phyloP scores from a whole-genome alignment of 2,797 vertebrate species.

The Chelon labrosus region DNA sequence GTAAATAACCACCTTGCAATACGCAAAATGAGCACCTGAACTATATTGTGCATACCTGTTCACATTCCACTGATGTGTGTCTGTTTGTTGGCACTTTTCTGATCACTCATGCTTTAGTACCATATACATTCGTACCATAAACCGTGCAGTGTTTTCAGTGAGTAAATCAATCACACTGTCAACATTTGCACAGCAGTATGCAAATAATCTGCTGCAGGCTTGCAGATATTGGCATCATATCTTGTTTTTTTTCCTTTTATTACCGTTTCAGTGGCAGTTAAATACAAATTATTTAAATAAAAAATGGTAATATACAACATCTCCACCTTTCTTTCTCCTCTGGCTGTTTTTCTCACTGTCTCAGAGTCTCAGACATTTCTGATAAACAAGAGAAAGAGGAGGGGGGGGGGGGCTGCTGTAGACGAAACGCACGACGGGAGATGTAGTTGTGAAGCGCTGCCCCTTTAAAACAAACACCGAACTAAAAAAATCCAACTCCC shows the following conservation, averaged over 20 bases:
- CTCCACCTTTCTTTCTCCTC: conserved; percentile 8
- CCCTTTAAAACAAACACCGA: accelerated
- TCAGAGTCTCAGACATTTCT: conserved; percentile 54
- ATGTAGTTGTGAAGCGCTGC: conserved; percentile 48
- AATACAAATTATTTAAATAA: neutral
- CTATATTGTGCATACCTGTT: neutral
- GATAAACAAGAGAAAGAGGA: conserved; percentile 82
- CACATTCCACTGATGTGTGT: neutral
- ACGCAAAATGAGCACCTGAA: neutral
- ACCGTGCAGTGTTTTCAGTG: neutral
- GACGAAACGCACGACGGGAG: conserved; percentile 64
- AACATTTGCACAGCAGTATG: conserved; percentile 38
- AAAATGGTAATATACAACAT: conserved; percentile 29
- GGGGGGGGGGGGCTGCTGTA: conserved; percentile 25
- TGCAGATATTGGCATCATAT: neutral
- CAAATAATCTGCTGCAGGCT: conserved; percentile 25
- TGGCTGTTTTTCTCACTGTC: conserved; percentile 23
- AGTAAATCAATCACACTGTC: conserved; percentile 21
- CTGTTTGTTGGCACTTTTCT: neutral
- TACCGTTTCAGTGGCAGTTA: neutral
- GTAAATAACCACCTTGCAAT: neutral
- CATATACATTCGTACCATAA: too few species aligned
- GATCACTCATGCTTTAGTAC: neutral
- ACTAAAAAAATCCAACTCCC: conserved; percentile 66
- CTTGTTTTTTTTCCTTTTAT: neutral